Conservation (phyloP, 2,113 vertebrate genomes). For the Takifugu flavidus region DNA sequence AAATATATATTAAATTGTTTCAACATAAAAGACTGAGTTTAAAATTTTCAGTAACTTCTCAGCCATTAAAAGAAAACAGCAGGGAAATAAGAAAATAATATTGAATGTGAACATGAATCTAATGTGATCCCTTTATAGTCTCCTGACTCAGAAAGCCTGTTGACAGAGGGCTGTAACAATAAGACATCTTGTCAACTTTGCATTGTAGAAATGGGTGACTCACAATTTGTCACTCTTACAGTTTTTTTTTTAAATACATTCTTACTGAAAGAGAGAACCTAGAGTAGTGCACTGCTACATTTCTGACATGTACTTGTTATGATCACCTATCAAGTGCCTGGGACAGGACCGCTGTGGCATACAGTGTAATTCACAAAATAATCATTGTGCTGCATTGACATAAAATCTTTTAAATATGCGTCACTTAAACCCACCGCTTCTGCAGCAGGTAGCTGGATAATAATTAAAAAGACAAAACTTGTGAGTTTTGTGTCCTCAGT, state of each 20-base stretch:
- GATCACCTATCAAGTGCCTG: slow-evolving; percentile 72
- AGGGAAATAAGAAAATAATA: slow-evolving; percentile 2
- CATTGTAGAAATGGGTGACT: slow-evolving; percentile 19
- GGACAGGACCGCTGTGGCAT: slow-evolving; percentile 62
- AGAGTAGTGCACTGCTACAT: slow-evolving; percentile 71
- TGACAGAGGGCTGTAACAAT: slow-evolving; percentile 12
- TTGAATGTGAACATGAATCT: slow-evolving; percentile 6
- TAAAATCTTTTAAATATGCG: slow-evolving; percentile 40
- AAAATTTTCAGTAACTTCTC: no score
- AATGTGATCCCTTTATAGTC: slow-evolving; percentile 30
- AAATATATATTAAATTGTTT: background rate
- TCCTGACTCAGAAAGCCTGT: slow-evolving; percentile 26
- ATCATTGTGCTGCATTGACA: slow-evolving; percentile 62
- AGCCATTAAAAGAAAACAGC: background rate
- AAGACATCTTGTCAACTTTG: slow-evolving; percentile 16
- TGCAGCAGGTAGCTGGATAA: slow-evolving; percentile 20
- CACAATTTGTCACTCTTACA: slow-evolving; percentile 10
- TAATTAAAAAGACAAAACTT: slow-evolving; percentile 11
- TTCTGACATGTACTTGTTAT: slow-evolving; percentile 36
- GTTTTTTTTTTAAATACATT: slow-evolving; percentile 61
- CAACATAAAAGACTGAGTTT: no score
- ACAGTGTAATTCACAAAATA: slow-evolving; percentile 62
- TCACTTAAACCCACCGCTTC: slow-evolving; percentile 16
- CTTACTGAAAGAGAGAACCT: slow-evolving; percentile 60
- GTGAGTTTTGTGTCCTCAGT: slow-evolving; percentile 20